Conservation (phyloP, 2,113 vertebrate species). For the Peromyscus leucopus region DNA sequence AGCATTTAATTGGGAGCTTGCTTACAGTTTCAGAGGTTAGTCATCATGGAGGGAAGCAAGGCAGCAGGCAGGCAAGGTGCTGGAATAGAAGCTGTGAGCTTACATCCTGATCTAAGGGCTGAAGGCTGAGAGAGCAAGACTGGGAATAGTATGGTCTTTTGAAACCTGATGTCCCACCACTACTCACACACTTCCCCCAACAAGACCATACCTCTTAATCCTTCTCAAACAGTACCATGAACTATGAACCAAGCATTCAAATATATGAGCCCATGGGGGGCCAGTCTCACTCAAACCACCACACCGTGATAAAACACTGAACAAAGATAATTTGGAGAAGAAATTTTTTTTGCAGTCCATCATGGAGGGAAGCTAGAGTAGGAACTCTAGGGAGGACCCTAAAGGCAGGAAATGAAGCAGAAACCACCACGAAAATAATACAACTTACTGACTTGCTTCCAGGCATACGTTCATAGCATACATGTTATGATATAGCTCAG, state of each 20-base stretch:
- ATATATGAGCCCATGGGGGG: background rate
- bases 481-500: background rate
- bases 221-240: background rate
- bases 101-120: background rate
- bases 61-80: background rate
- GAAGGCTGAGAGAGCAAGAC: background rate
- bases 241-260: background rate
- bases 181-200: background rate
- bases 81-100: background rate
- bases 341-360: background rate
- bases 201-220: background rate
- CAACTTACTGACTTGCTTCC: background rate
- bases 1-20: background rate
- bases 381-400: background rate
- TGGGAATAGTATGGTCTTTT: background rate
- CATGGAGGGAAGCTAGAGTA: background rate
- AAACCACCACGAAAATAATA: background rate
- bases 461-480: background rate
- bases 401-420: background rate
- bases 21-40: background rate
- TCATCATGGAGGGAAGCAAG: background rate
- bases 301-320: background rate
- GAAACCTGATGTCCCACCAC: too few species aligned
- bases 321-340: background rate
- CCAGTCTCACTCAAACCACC: background rate